These are phyloP conservation scores for Parapsyche elsis DNA, from an alignment of 1,140 invertebrate species.

Conservation along the genomic window DNA sequence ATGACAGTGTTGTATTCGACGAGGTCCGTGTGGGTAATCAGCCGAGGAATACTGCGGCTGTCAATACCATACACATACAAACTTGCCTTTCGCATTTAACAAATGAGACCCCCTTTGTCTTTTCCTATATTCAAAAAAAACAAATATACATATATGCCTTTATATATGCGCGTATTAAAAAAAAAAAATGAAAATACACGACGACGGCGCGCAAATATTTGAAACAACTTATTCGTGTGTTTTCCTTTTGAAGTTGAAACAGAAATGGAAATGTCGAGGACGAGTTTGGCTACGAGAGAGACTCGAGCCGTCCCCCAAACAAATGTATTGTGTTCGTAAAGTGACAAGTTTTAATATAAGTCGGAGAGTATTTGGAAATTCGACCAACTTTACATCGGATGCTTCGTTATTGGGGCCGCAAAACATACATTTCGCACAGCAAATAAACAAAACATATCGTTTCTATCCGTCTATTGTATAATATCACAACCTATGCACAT, in stretches of 20 bases:
- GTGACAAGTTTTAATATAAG: conserved; percentile 43
- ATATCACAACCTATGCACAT: too few relatives aligned
- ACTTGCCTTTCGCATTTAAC: conserved; percentile 28
- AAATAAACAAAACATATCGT: not conserved
- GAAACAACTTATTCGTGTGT: conserved; percentile 18
- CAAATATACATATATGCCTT: conserved; percentile 2
- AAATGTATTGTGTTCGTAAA: conserved; percentile 39
- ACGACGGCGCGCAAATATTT: conserved; percentile 5
- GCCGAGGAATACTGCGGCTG: conserved; percentile 46
- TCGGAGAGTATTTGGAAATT: conserved; percentile 10
- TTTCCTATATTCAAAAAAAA: not conserved
- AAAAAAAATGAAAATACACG: conserved; percentile 1
- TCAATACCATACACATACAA: conserved; percentile 42
- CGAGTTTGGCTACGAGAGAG: not conserved
- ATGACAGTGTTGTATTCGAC: conserved; percentile 47
- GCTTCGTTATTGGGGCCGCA: not conserved
- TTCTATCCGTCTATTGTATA: not conserved
- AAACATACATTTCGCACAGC: not conserved
- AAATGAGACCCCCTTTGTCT: conserved; percentile 49
- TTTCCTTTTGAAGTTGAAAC: conserved; percentile 30
- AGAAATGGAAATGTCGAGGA: conserved; percentile 35
- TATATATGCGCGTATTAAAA: not conserved
- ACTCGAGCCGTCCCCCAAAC: conserved; percentile 26
- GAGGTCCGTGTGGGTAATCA: conserved; percentile 50
- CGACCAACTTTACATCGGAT: conserved; percentile 11